A percentile compares a stretch with the other conserved stretches of the same genome.
Conservation (phyloP, 2,888 invertebrate species). For the Epiblema foenella region DNA sequence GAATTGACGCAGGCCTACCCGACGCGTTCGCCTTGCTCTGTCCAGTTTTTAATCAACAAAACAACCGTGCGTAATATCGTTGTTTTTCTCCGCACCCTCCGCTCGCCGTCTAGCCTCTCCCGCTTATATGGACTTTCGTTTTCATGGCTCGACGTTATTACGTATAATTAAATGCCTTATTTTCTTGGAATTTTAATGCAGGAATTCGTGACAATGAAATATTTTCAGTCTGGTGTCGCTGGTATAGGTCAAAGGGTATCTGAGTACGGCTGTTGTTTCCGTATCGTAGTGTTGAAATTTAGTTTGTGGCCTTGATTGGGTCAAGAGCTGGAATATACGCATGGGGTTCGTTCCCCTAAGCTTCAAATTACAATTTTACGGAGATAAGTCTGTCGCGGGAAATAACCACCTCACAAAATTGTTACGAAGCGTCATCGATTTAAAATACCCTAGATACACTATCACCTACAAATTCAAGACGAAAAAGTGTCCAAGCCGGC, state of each 20-base stretch:
- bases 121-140: slow-evolving; percentile 33
- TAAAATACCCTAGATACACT: too few species aligned
- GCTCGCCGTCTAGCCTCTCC: slow-evolving; percentile 24
- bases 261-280: slow-evolving; percentile 11
- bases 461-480: too few species aligned
- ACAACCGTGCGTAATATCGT: slow-evolving; percentile 27
- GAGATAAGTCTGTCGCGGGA: too few species aligned
- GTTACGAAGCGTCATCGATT: too few species aligned
- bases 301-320: not conserved
- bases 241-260: slow-evolving; percentile 36
- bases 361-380: too few species aligned
- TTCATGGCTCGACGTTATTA: slow-evolving; percentile 25
- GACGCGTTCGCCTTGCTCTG: slow-evolving; percentile 37
- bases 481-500: too few species aligned
- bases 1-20: slow-evolving; percentile 27
- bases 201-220: slow-evolving; percentile 12
- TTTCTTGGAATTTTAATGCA: slow-evolving; percentile 12
- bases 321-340: not conserved
- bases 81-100: slow-evolving; percentile 30
- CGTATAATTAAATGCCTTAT: slow-evolving; percentile 7
- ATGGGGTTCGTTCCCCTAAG: too few species aligned
- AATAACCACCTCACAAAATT: too few species aligned
- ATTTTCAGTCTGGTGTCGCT: slow-evolving; percentile 5
- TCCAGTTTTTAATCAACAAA: slow-evolving; percentile 42
- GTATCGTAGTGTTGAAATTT: slow-evolving; percentile 5